phyloP scores from a whole-genome alignment of 2,888 invertebrate genomes.

The Globia sparganii region DNA sequence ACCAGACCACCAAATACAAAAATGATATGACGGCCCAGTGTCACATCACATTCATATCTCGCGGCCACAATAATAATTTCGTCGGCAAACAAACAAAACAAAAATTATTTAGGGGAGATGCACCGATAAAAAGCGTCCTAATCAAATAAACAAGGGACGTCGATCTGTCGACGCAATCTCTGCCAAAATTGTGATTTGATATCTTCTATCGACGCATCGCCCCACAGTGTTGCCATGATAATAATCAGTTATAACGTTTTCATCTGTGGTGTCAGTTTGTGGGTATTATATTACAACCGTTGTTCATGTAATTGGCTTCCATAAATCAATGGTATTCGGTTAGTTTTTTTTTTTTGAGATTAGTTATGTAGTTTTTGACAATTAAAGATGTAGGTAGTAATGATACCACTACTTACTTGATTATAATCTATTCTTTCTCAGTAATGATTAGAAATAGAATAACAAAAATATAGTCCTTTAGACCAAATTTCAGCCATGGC shows the following conservation, averaged over 20 bases:
- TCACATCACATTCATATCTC: constrained; percentile 57
- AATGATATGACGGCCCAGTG: constrained; percentile 23
- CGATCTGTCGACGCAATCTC: constrained; percentile 83
- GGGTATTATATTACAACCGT: constrained; percentile 63
- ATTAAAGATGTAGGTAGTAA: too few species aligned
- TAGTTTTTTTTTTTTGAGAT: neutral
- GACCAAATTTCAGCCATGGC: too few species aligned
- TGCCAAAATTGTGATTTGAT: constrained; percentile 87
- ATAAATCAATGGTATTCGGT: constrained; percentile 13
- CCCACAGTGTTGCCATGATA: constrained; percentile 70
- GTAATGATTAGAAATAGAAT: too few species aligned
- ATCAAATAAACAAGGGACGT: constrained; percentile 85
- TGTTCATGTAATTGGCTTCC: constrained; percentile 53
- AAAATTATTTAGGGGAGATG: constrained; percentile 78
- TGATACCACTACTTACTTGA: too few species aligned
- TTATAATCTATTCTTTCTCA: too few species aligned
- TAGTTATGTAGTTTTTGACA: too few species aligned
- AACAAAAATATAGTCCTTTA: too few species aligned
- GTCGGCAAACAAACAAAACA: constrained; percentile 69
- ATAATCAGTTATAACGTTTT: constrained; percentile 74
- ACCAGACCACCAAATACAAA: constrained; percentile 3
- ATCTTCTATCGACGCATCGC: constrained; percentile 74
- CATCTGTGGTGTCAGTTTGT: constrained; percentile 68
- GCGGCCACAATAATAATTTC: constrained; percentile 70
- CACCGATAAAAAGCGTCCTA: constrained; percentile 77